These are phyloP conservation scores for Psococerastis gibbosa DNA, from an alignment of 2,888 invertebrate species.

Conservation along the genomic window DNA sequence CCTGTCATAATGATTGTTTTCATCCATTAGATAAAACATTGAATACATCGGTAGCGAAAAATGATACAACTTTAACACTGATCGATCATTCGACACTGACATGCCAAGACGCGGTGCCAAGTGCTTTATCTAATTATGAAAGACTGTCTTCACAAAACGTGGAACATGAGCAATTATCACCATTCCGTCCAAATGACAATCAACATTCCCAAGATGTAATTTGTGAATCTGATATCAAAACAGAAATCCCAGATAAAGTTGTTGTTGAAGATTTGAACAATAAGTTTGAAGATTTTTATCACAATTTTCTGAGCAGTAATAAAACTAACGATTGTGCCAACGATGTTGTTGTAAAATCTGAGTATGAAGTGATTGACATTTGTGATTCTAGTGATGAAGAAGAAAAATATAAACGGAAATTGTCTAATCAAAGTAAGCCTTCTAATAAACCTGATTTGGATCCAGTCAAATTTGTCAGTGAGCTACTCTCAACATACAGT, in stretches of 20 bases:
- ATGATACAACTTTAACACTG: not conserved
- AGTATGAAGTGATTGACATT: not conserved
- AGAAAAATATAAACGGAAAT: not conserved
- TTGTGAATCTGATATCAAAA: too few relatives aligned
- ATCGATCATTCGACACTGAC: not conserved
- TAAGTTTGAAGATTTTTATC: conserved; percentile 2
- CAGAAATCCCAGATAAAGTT: not conserved
- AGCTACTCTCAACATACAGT: conserved; percentile 2
- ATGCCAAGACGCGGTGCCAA: not conserved
- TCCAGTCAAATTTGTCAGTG: conserved; percentile 5
- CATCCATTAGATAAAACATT: not conserved
- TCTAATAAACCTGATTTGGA: not conserved
- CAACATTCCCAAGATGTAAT: too few relatives aligned
- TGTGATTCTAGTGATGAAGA: not conserved
- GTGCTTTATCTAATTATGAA: not conserved
- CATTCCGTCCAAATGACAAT: too few relatives aligned
- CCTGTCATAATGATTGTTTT: not conserved
- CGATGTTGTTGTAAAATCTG: too few relatives aligned
- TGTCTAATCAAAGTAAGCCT: too few relatives aligned
- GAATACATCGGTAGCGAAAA: not conserved
- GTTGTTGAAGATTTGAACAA: not conserved
- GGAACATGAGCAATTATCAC: too few relatives aligned
- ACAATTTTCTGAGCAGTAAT: not conserved
- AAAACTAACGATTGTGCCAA: not conserved
- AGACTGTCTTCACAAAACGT: too few relatives aligned